These are phyloP conservation scores for Sebastolobus alascanus DNA, from an alignment of 2,797 vertebrate genomes.

Conservation along the genomic window DNA sequence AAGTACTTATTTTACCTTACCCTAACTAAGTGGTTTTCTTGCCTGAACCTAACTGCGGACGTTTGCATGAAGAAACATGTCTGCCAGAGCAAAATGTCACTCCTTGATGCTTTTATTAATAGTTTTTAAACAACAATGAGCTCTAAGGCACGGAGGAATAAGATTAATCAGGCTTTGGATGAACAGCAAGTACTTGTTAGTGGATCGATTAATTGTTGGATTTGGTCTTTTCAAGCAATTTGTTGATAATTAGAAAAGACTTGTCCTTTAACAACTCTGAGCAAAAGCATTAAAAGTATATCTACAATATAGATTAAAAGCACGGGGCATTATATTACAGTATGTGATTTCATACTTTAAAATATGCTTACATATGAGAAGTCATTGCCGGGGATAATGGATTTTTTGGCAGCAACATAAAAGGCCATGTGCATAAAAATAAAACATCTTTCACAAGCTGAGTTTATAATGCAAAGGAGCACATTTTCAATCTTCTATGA, in stretches of 20 bases:
- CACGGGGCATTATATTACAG: no score
- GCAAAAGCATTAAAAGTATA: background rate
- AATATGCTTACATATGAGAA: background rate
- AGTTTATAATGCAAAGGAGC: background rate
- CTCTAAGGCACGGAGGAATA: background rate
- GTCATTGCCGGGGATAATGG: constrained; percentile 11
- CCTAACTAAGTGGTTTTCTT: no score
- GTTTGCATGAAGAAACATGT: background rate
- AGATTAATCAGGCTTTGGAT: background rate
- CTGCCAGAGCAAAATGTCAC: background rate
- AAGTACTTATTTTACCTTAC: fast-evolving
- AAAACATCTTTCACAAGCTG: background rate
- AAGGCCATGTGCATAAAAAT: constrained; percentile 11
- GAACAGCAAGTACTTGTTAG: background rate
- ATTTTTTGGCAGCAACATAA: constrained; percentile 26
- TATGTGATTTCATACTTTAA: background rate
- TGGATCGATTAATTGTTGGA: background rate
- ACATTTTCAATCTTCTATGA: constrained; percentile 19
- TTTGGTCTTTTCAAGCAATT: background rate
- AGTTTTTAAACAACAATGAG: background rate
- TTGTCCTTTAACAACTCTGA: background rate
- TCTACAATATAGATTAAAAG: background rate
- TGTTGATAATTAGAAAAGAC: background rate
- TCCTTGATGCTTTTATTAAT: background rate
- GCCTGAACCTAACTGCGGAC: no score